Conservation (phyloP, 2,888 invertebrate species). For the Diarsia dahlii region DNA sequence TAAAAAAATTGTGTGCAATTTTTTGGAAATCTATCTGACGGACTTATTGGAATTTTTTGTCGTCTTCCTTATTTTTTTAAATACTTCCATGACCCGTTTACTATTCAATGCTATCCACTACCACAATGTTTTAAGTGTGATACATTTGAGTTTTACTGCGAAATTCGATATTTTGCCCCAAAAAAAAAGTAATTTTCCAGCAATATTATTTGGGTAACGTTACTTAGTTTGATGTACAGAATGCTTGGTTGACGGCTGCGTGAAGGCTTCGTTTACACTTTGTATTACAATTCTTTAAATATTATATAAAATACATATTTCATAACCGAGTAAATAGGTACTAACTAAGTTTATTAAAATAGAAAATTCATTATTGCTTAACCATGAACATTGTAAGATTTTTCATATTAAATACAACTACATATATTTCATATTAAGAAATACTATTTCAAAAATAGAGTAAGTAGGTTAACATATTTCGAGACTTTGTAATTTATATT, state of each 20-base stretch:
- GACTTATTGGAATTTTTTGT: too few relatives aligned
- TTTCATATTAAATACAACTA: not conserved
- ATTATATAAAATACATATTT: slow-evolving; percentile 18
- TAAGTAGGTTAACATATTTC: not conserved
- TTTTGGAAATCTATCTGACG: too few relatives aligned
- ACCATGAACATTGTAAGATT: not conserved
- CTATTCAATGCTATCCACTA: not conserved
- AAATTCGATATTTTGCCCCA: too few relatives aligned
- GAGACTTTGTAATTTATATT: not conserved
- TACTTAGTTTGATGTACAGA: not conserved
- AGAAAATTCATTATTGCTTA: slow-evolving; percentile 15
- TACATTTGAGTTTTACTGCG: too few relatives aligned
- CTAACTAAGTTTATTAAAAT: slow-evolving; percentile 10
- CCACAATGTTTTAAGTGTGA: not conserved
- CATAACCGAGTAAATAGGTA: slow-evolving; percentile 6
- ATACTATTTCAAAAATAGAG: slow-evolving; percentile 20
- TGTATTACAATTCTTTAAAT: not conserved
- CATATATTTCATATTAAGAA: slow-evolving; percentile 10
- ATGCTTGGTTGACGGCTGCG: not conserved
- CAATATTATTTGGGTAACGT: too few relatives aligned
- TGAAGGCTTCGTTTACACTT: not conserved
- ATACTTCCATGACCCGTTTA: not conserved
- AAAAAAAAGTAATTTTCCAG: too few relatives aligned
- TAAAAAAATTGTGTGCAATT: too few relatives aligned
- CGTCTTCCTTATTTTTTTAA: not conserved